These are phyloP conservation scores for Teleiodes luculella DNA, from an alignment of 2,888 invertebrate genomes.

Conservation along the genomic window DNA sequence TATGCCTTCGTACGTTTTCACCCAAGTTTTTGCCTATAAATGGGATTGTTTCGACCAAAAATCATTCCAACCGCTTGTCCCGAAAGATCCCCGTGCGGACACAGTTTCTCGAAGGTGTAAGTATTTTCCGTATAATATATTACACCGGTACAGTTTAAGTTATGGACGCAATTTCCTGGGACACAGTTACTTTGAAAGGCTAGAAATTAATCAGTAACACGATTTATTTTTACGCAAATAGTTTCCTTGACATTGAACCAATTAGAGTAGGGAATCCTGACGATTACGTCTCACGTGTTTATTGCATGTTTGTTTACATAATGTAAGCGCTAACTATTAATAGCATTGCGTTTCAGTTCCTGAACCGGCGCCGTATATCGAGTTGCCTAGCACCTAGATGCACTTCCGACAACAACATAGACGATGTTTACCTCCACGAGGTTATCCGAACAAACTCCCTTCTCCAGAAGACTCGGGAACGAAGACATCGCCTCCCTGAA, in stretches of 20 bases:
- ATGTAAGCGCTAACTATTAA: neutral
- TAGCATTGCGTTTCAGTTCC: slow-evolving; percentile 44
- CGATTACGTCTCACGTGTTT: slow-evolving; percentile 37
- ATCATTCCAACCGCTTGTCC: slow-evolving; percentile 70
- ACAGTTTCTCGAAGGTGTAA: slow-evolving; percentile 77
- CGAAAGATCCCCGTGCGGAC: slow-evolving; percentile 69
- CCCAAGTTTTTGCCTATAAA: slow-evolving; percentile 75
- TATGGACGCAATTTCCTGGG: neutral
- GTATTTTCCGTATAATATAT: slow-evolving; percentile 30
- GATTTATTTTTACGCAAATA: slow-evolving; percentile 3
- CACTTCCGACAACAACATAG: slow-evolving; percentile 44
- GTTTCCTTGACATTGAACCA: slow-evolving; percentile 53
- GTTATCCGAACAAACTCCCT: slow-evolving; percentile 29
- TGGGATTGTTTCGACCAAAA: slow-evolving; percentile 74
- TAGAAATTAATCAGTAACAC: neutral
- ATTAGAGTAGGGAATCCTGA: slow-evolving; percentile 33
- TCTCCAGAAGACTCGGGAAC: slow-evolving; percentile 24
- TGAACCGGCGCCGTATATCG: slow-evolving; percentile 61
- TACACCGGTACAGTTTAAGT: neutral
- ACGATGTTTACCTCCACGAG: slow-evolving; percentile 50
- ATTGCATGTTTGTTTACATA: slow-evolving; percentile 20
- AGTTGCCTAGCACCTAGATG: slow-evolving; percentile 56
- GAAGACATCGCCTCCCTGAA: slow-evolving; percentile 1
- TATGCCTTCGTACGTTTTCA: slow-evolving; percentile 77
- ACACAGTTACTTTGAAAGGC: neutral